Conservation (phyloP, 2,888 invertebrate genomes). For the Megastigmus dorsalis region DNA sequence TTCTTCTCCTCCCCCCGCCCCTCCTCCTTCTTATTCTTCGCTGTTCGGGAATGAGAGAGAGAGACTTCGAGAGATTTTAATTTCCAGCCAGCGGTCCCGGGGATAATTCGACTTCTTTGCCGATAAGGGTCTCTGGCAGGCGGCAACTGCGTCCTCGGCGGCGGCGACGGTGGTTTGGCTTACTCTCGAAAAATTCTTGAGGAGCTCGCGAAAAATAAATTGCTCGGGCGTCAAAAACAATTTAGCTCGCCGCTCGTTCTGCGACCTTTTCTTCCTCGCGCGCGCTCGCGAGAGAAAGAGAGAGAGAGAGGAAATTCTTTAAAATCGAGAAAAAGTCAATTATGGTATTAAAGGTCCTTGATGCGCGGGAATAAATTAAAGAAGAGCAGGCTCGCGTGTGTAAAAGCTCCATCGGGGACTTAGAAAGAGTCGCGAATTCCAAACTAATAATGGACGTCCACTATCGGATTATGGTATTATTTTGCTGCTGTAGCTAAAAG, state of each 20-base stretch:
- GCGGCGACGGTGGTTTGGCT: conserved; percentile 41
- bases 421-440: conserved; percentile 14
- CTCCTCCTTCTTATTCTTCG: conserved; percentile 48
- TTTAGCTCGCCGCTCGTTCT: conserved; percentile 32
- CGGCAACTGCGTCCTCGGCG: background rate
- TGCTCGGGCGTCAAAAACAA: conserved; percentile 52
- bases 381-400: background rate
- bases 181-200: conserved; percentile 41
- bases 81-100: conserved; percentile 59
- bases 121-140: conserved; percentile 53
- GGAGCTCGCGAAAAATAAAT: conserved; percentile 54
- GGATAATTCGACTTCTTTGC: conserved; percentile 55
- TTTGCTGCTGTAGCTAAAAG: background rate
- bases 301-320: conserved; percentile 20
- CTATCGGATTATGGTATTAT: conserved; percentile 5
- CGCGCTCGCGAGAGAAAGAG: background rate
- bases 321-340: conserved; percentile 54
- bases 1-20: conserved; percentile 50
- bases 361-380: conserved; percentile 10
- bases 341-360: conserved; percentile 38
- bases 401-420: conserved; percentile 17
- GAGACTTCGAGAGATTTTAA: conserved; percentile 65
- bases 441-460: background rate
- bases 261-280: background rate
- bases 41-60: conserved; percentile 23